Evolutionary conservation across 2,888 invertebrate genomes (phyloP).

Genomic region (Pandemis cinnamomeana): DNA sequence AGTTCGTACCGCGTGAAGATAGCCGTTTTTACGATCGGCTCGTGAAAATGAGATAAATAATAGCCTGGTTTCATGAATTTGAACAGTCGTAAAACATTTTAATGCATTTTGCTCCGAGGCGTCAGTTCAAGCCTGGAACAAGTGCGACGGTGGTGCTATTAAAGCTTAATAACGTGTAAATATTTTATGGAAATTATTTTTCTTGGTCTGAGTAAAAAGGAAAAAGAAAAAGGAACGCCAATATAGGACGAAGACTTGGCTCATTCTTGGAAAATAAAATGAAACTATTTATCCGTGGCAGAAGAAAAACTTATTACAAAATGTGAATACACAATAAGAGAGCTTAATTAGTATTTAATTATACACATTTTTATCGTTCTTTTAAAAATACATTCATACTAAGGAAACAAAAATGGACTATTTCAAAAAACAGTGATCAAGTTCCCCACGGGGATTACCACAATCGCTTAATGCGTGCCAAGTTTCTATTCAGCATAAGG

Average conservation of each 20-base stretch:
- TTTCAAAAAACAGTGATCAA: too few species aligned
- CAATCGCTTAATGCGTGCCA: too few species aligned
- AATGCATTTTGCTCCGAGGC: constrained; percentile 15
- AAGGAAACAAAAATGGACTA: too few species aligned
- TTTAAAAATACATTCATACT: too few species aligned
- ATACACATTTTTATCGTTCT: too few species aligned
- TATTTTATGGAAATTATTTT: constrained; percentile 1
- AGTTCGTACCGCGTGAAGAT: constrained; percentile 38
- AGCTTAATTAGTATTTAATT: too few species aligned
- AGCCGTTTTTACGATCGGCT: constrained; percentile 32
- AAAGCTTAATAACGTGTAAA: constrained; percentile 3
- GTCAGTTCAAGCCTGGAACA: neutral
- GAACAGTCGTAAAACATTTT: constrained; percentile 30
- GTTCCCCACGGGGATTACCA: too few species aligned
- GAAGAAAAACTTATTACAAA: too few species aligned
- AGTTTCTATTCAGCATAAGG: too few species aligned
- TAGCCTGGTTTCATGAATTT: constrained; percentile 13
- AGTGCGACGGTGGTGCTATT: neutral
- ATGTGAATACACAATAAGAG: too few species aligned
- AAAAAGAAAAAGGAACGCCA: neutral
- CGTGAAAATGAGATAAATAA: constrained; percentile 39
- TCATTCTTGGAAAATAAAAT: neutral
- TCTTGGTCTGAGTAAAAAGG: neutral
- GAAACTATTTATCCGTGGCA: too few species aligned
- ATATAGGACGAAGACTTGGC: neutral